A percentile compares a stretch with the other conserved stretches of the same genome.
Evolutionary conservation across 2,113 vertebrate genomes (phyloP).

Genomic region (Manacus vitellinus): DNA sequence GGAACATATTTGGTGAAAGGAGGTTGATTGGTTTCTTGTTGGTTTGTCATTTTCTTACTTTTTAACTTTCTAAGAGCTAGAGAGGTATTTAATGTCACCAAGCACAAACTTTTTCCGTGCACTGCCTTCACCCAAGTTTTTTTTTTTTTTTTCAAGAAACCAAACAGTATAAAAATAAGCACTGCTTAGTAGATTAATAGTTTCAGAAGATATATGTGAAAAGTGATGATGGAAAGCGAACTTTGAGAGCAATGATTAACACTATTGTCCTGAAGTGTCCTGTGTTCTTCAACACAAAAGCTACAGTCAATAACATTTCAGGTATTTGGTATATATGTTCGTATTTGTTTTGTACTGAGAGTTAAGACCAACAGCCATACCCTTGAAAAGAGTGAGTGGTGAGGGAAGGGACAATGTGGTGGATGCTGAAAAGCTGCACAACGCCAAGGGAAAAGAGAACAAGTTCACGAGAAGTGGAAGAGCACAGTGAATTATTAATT

Average conservation of each 20-base stretch:
- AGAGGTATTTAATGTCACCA: background rate
- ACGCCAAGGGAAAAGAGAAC: background rate
- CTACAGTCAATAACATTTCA: background rate
- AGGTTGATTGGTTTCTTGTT: background rate
- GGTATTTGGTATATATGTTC: background rate
- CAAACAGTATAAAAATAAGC: background rate
- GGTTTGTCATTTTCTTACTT: background rate
- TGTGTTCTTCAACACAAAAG: background rate
- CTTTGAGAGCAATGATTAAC: background rate
- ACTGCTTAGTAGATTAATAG: background rate
- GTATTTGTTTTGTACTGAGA: background rate
- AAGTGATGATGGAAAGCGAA: background rate
- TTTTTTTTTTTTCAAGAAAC: background rate
- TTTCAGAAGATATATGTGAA: background rate
- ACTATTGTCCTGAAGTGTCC: background rate
- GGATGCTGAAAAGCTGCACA: background rate
- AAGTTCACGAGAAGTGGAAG: background rate
- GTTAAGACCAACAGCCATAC: background rate
- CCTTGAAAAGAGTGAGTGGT: background rate
- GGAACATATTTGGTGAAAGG: fast-evolving
- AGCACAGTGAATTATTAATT: conserved; percentile 36
- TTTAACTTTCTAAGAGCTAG: background rate
- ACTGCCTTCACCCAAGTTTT: background rate
- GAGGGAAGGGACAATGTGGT: background rate
- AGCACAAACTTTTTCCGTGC: background rate